Evolutionary conservation across 2,888 invertebrate genomes (phyloP).

Genomic region (Lissonota sp.): DNA sequence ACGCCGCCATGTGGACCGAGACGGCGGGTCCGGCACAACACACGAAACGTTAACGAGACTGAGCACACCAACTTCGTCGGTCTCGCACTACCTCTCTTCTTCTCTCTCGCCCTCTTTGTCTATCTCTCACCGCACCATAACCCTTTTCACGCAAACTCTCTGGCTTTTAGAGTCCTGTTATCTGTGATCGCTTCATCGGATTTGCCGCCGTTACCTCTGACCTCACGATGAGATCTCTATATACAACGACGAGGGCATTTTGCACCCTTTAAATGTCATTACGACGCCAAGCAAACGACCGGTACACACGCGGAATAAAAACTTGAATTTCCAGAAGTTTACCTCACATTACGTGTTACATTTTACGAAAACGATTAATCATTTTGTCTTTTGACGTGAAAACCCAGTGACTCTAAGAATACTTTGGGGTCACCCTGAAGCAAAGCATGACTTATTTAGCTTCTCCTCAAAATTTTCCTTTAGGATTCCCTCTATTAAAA

Average conservation of each 20-base stretch:
- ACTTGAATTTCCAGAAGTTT: too few relatives aligned
- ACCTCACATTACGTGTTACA: too few relatives aligned
- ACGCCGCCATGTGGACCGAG: constrained; percentile 57
- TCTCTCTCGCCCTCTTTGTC: constrained; percentile 50
- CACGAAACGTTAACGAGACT: constrained; percentile 62
- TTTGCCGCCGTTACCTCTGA: constrained; percentile 21
- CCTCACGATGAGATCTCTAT: constrained; percentile 6
- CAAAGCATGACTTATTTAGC: too few relatives aligned
- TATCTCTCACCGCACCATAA: constrained; percentile 60
- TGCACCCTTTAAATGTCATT: constrained; percentile 8
- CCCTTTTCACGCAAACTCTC: constrained; percentile 21
- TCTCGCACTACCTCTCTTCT: constrained; percentile 50
- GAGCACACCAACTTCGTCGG: constrained; percentile 58
- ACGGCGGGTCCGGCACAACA: constrained; percentile 56
- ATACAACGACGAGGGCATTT: constrained; percentile 1
- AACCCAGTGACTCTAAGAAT: too few relatives aligned
- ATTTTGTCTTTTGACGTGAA: too few relatives aligned
- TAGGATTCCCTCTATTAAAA: too few relatives aligned
- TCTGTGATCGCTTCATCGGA: background rate
- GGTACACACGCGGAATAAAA: background rate
- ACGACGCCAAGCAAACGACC: background rate
- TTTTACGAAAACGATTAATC: too few relatives aligned
- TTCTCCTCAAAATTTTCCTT: too few relatives aligned
- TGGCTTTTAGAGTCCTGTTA: constrained; percentile 11
- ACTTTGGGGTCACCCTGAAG: too few relatives aligned